Base-by-base conservation (phyloP, 2,888 invertebrate genomes). In the Bhutanitis thaidina region DNA sequence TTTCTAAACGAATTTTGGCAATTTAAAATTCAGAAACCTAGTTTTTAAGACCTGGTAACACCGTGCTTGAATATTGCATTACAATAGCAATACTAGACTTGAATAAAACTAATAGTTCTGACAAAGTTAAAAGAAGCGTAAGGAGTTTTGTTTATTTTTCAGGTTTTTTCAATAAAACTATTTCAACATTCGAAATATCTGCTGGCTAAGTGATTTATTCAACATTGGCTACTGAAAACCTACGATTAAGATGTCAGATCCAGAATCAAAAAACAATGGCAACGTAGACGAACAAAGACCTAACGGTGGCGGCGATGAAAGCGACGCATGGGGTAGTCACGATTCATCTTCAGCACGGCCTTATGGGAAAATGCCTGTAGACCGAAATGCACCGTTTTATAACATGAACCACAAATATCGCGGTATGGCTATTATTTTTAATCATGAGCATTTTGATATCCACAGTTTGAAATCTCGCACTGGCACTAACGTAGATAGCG, bases 401-500 rank as follows among this genome's bases (percentile, higher is more conserved):
- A 96, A 95, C 60, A 98, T 98, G 97, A 92, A 93, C 65, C 95
- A 97, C 75, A 90, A 92, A 59, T 90, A 92, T 55, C 92, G 97
- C 50, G 98, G 98, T 3, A 80, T 93, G 59, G 97, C 97, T 3
- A 77, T 97, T 12, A 96, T 98, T 67, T 96, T 98, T 69, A 98
- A 98, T 76, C 97, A 98, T 74, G 95, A 96, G 80, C 86, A 91
- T 67, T 98, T 98, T 69, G 92, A 93, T 57, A 91, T 94, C 52
- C 91, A 91, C 54, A 92, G 92, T 65, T 77, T 96, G 52, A 94
- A 94, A 74, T 75, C 91, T 9, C 92, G 97, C 52, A 91, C 93
- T 59, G 98, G 98, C 1, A 98, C 97, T 1, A 95, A 96, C 70
- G 93, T 94, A 38, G 98, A 98, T 77, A 93, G 95, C 61, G 93